Evolutionary conservation across 2,888 invertebrate species (phyloP).

Genomic region (Sclerodermus sp.): DNA sequence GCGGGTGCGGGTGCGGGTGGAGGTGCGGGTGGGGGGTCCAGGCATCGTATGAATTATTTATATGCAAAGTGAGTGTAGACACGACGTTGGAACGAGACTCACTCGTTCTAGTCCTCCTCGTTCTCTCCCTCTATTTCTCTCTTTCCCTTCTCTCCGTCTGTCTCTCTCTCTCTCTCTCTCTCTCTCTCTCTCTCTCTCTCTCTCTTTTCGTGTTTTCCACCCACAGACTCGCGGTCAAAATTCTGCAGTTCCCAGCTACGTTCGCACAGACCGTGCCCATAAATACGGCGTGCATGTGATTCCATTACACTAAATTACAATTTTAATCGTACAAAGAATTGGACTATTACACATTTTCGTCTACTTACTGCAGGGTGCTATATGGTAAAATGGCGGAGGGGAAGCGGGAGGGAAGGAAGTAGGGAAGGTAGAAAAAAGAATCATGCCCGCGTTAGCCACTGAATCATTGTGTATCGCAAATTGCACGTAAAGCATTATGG

Average conservation of each 20-base stretch:
- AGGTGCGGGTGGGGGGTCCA: no score
- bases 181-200: no score
- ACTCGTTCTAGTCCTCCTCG: neutral
- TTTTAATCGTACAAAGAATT: conserved; percentile 26
- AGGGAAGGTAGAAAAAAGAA: no score
- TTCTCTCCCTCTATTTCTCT: neutral
- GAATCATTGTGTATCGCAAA: no score
- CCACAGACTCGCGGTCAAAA: conserved; percentile 17
- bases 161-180: no score
- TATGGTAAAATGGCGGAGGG: neutral
- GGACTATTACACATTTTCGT: neutral
- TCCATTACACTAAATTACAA: conserved; percentile 35
- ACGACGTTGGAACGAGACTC: conserved; percentile 21
- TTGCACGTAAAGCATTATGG: no score
- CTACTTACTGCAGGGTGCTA: conserved; percentile 1
- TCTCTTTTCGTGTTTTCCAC: no score
- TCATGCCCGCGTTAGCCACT: no score
- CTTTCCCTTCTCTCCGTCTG: no score
- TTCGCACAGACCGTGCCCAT: conserved; percentile 1
- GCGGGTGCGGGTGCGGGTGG: conserved; percentile 5
- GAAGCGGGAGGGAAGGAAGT: no score
- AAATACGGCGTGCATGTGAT: conserved; percentile 29
- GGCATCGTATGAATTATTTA: conserved; percentile 30
- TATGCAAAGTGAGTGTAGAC: conserved; percentile 18
- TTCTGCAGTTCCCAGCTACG: conserved; percentile 19